Conservation (phyloP, 2,888 invertebrate genomes). For the Harpalus rubripes region DNA sequence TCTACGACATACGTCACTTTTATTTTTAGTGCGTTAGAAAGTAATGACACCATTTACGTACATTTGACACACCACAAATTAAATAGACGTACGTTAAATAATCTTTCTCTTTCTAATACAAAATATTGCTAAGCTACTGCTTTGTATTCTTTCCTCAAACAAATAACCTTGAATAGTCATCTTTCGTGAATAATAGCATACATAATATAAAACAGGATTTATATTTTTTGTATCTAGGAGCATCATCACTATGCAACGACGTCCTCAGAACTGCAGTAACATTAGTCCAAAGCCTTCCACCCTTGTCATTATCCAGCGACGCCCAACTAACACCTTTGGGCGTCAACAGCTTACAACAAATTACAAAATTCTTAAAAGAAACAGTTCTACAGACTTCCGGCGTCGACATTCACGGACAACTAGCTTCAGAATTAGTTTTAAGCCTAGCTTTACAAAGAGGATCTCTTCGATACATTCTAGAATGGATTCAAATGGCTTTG, state of each 20-base stretch:
- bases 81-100: no score
- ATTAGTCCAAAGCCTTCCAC: constrained; percentile 80
- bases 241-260: constrained; percentile 80
- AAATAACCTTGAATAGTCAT: no score
- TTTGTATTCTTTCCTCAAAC: no score
- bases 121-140: no score
- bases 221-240: constrained; percentile 67
- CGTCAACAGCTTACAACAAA: constrained; percentile 79
- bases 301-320: constrained; percentile 81
- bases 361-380: constrained; percentile 79
- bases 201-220: no score
- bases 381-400: constrained; percentile 78
- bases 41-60: no score
- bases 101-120: no score
- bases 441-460: constrained; percentile 81
- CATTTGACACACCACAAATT: no score
- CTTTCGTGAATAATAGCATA: no score
- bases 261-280: constrained; percentile 80
- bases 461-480: constrained; percentile 80
- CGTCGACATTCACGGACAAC: constrained; percentile 77
- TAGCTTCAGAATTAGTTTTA: constrained; percentile 79
- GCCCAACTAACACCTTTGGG: constrained; percentile 79
- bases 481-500: constrained; percentile 83
- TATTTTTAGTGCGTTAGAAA: no score
- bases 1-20: no score